Percentiles rank a stretch among this genome's conserved stretches.
These are phyloP conservation scores for Eclectus roratus DNA, from an alignment of 2,113 vertebrate genomes.

Conservation along the genomic window DNA sequence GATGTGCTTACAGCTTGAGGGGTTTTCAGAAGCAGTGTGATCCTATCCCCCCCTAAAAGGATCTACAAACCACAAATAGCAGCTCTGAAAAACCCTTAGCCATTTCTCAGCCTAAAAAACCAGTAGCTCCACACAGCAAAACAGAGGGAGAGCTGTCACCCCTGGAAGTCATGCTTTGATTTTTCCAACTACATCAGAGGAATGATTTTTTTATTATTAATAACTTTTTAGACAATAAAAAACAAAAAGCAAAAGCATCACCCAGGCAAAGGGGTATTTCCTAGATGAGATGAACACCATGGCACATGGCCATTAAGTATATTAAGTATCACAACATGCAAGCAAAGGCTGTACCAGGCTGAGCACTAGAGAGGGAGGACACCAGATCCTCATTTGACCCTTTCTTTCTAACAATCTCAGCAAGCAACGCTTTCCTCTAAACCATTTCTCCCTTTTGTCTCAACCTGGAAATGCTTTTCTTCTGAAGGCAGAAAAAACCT, in stretches of 20 bases:
- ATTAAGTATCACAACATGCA: neutral
- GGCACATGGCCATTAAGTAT: rapidly evolving
- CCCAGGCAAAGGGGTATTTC: neutral
- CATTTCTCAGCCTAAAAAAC: neutral
- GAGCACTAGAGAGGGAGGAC: neutral
- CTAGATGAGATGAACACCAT: neutral
- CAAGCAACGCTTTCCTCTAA: neutral
- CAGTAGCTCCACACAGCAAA: neutral
- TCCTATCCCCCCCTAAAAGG: neutral
- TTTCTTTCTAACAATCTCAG: neutral
- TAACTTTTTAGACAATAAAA: neutral
- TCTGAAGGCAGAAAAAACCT: neutral
- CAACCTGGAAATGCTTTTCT: neutral
- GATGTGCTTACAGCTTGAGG: neutral
- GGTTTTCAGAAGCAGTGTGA: neutral
- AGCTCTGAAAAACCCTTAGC: neutral
- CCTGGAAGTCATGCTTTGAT: neutral
- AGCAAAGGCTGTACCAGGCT: neutral
- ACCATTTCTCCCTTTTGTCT: neutral
- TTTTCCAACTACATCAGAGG: neutral
- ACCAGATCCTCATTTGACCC: neutral
- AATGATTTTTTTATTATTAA: neutral
- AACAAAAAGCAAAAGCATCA: neutral
- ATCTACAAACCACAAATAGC: neutral
- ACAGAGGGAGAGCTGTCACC: neutral